A percentile compares a stretch with the other conserved stretches of the same genome.
Conservation (phyloP, 2,888 invertebrate species). For the Volucella bombylans region DNA sequence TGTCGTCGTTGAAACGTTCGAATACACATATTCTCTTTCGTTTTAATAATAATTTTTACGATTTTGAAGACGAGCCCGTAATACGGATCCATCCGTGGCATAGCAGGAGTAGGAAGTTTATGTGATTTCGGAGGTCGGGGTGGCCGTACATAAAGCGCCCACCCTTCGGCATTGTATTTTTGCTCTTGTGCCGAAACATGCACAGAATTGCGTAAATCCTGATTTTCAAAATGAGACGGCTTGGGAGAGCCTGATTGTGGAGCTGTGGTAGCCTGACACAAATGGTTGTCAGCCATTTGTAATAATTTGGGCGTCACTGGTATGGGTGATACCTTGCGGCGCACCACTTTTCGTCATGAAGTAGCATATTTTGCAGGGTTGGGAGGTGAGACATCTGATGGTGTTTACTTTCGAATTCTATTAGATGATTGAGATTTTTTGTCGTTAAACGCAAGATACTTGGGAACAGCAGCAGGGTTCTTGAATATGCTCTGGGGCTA, state of each 20-base stretch:
- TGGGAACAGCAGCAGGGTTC: slow-evolving; percentile 1
- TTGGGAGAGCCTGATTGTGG: slow-evolving; percentile 2
- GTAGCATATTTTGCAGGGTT: slow-evolving; percentile 38
- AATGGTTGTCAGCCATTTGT: slow-evolving; percentile 69
- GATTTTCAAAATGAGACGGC: slow-evolving; percentile 53
- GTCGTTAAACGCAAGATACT: neutral
- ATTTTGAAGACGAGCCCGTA: slow-evolving; percentile 57
- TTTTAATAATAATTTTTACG: slow-evolving; percentile 73
- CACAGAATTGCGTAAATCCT: slow-evolving; percentile 66
- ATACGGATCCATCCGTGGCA: slow-evolving; percentile 10
- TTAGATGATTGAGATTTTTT: slow-evolving; percentile 62
- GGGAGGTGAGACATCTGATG: slow-evolving; percentile 30
- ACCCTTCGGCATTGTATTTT: slow-evolving; percentile 41
- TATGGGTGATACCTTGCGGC: slow-evolving; percentile 24
- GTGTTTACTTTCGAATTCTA: slow-evolving; percentile 56
- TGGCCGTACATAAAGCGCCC: slow-evolving; percentile 52
- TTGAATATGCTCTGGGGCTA: slow-evolving; percentile 16
- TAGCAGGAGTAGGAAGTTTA: slow-evolving; percentile 49
- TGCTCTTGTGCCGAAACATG: slow-evolving; percentile 56
- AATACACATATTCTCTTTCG: slow-evolving; percentile 59
- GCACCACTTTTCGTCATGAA: slow-evolving; percentile 39
- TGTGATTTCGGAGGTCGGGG: slow-evolving; percentile 48
- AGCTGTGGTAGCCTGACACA: slow-evolving; percentile 43
- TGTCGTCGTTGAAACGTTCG: slow-evolving; percentile 53
- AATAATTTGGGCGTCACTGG: slow-evolving; percentile 51